A percentile compares a stretch with the other conserved stretches of the same genome.
phyloP scores from a whole-genome alignment of 1,140 invertebrate species.

The Drosophila athabasca region DNA sequence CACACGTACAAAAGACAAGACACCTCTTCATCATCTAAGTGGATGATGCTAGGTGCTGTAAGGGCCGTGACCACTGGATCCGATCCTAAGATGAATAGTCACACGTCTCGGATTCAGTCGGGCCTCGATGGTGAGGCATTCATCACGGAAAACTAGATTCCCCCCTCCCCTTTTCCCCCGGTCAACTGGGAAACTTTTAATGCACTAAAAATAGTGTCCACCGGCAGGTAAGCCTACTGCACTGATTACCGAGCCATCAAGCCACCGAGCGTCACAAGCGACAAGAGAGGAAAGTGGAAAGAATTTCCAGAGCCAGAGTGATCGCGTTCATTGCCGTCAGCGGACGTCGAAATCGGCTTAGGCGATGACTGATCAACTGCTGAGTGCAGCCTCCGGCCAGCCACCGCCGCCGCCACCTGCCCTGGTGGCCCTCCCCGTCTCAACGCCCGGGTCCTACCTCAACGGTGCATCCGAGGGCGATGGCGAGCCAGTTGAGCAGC shows the following conservation, averaged over 20 bases:
- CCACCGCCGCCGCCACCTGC: slow-evolving; percentile 58
- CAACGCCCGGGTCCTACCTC: slow-evolving; percentile 54
- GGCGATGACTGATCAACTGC: slow-evolving; percentile 73
- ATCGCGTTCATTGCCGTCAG: slow-evolving; percentile 29
- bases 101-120: slow-evolving; percentile 38
- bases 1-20: slow-evolving; percentile 61
- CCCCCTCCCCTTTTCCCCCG: too few relatives aligned
- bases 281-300: neutral
- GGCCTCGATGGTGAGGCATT: slow-evolving; percentile 38
- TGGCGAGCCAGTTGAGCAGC: slow-evolving; percentile 61
- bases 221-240: too few relatives aligned
- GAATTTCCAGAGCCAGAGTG: slow-evolving; percentile 11
- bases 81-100: slow-evolving; percentile 55
- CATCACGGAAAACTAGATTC: slow-evolving; percentile 26
- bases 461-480: slow-evolving; percentile 42
- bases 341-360: slow-evolving; percentile 61
- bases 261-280: too few relatives aligned
- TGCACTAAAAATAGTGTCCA: slow-evolving; percentile 43
- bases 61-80: slow-evolving; percentile 31
- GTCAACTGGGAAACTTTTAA: slow-evolving; percentile 23
- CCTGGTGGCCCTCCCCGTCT: slow-evolving; percentile 53
- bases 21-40: slow-evolving; percentile 26
- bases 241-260: too few relatives aligned
- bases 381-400: slow-evolving; percentile 52
- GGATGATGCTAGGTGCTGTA: slow-evolving; percentile 27